A percentile compares a stretch with the other conserved stretches of the same genome.
Evolutionary conservation across 2,888 invertebrate genomes (phyloP).

Genomic region (Pyrrhia umbra): DNA sequence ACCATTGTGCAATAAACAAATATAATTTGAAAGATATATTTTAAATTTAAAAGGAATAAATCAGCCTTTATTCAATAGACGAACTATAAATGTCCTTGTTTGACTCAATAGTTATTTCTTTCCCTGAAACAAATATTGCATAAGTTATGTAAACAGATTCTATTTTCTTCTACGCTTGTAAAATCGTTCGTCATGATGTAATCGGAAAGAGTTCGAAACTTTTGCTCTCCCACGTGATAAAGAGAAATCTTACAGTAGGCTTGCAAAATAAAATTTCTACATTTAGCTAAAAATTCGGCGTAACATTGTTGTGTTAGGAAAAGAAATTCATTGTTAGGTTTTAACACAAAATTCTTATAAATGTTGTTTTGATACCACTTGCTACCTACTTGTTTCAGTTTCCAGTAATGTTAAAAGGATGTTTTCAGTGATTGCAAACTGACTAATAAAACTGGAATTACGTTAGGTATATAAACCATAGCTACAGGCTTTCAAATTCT

Average conservation of each 20-base stretch:
- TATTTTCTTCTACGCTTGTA: background rate
- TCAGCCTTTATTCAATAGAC: too few relatives aligned
- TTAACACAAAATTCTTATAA: background rate
- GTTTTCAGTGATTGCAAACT: too few relatives aligned
- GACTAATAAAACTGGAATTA: too few relatives aligned
- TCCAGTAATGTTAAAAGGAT: background rate
- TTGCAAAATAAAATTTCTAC: slow-evolving; percentile 8
- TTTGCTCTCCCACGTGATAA: slow-evolving; percentile 1
- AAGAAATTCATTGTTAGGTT: background rate
- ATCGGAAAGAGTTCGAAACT: background rate
- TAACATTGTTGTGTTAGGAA: background rate
- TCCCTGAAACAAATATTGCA: slow-evolving; percentile 8
- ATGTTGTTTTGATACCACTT: background rate
- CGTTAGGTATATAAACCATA: too few relatives aligned
- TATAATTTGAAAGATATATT: too few relatives aligned
- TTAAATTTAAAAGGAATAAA: too few relatives aligned
- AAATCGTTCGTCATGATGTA: slow-evolving; percentile 16
- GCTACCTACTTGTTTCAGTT: background rate
- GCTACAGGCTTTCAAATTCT: too few relatives aligned
- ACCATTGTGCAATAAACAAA: too few relatives aligned
- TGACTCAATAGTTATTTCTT: background rate
- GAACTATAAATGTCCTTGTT: too few relatives aligned
- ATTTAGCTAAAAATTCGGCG: background rate
- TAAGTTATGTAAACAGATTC: slow-evolving; percentile 16
- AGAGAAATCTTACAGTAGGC: background rate